A percentile compares a stretch with the other conserved stretches of the same genome.
Evolutionary conservation across 2,113 vertebrate species (phyloP).

Genomic region (Pterocles burchelli): DNA sequence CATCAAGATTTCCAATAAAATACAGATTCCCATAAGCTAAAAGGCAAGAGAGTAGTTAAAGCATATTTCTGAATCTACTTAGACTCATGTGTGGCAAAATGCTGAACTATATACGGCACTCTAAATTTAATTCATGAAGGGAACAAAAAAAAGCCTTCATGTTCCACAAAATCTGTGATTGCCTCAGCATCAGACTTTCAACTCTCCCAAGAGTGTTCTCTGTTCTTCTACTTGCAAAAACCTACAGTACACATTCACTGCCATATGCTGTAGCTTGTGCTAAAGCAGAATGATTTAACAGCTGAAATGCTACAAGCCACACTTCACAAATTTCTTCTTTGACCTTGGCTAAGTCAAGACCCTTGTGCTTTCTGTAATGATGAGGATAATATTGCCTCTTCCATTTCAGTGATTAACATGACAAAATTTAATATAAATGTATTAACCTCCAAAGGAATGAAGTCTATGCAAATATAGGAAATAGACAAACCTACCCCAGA

Average conservation of each 20-base stretch:
- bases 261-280: conserved; percentile 43
- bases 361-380: background rate
- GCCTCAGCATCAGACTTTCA: conserved; percentile 29
- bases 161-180: conserved; percentile 31
- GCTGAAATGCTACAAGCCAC: background rate
- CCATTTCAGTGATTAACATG: background rate
- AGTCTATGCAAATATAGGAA: background rate
- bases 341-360: background rate
- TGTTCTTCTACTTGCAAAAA: conserved; percentile 31
- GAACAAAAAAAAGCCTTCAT: conserved; percentile 22
- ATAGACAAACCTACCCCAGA: background rate
- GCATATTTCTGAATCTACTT: background rate
- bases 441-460: background rate
- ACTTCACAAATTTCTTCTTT: background rate
- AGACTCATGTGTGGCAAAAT: background rate
- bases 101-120: background rate
- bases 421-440: background rate
- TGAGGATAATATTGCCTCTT: background rate
- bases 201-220: background rate
- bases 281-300: background rate
- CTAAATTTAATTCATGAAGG: conserved; percentile 32
- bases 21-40: background rate
- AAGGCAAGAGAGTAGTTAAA: background rate
- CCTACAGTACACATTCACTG: background rate
- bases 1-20: background rate